Evolutionary conservation across 2,797 vertebrate species (phyloP), one percentile per base, ranked within the genome.

Genomic region (Falco berigora): DNA sequence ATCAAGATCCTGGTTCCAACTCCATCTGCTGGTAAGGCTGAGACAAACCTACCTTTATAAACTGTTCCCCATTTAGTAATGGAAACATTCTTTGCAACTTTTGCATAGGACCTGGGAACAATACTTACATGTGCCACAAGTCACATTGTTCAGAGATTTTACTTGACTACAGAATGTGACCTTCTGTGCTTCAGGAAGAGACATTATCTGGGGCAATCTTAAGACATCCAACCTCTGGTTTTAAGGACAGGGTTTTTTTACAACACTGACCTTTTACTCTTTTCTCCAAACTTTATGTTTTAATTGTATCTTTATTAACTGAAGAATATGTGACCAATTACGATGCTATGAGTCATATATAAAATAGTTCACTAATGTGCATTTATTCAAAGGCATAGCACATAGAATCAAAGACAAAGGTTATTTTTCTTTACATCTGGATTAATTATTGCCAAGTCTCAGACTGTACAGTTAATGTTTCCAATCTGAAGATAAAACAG

Each of bases 11-110:
- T 87, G 47, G 19, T 96, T 96, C 58, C 92, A 91, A 89, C 92
- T 93, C 95, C 90, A 97, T 55, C 93, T 96, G 78, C 95, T 96
- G 96, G 94, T 89, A 83, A 95, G 16, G 46, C 30, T 72, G 72
- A 56, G 90, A 53, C 71, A 95, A 89, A 77, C 18, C 20, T 56
- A 64, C 34, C 53, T 85, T 72, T 83, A 44, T 53, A 56, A 77
- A 52, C 36, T 77, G 47, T 71, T 92, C 36, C 12, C n/a, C 47
- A 22, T 53, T 72, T 56, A 73, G 38, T 12, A 59, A 52, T 58
- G 42, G 59, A 88, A 92, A 67, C 10, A 28, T 18, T 46, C 49
- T 53, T 73, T 53, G 32, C 69, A 76, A 46, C 69, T 56, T 93
- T 62, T 77, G 49, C 46, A 13, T 4, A 20, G 28, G 52, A 40